phyloP scores from a whole-genome alignment of 2,888 invertebrate species.

The Diachrysia chrysitis region DNA sequence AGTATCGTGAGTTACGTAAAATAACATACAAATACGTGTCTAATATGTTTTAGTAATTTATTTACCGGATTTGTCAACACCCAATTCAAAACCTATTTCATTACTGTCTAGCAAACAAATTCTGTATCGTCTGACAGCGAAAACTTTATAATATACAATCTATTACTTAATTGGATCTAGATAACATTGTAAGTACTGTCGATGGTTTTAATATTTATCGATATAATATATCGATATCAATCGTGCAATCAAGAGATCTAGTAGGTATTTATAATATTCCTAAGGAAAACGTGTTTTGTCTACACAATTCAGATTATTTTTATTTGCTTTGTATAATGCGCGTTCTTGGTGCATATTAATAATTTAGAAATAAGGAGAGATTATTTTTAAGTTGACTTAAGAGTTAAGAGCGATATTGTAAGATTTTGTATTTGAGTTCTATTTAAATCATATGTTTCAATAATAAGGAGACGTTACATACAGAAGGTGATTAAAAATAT shows the following conservation, averaged over 20 bases:
- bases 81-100: no score
- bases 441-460: conserved; percentile 41
- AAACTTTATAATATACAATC: no score
- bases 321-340: conserved; percentile 54
- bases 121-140: no score
- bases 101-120: no score
- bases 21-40: no score
- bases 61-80: no score
- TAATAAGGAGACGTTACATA: conserved; percentile 36
- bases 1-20: no score
- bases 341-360: conserved; percentile 51
- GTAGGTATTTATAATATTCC: conserved; percentile 20
- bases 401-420: conserved; percentile 36
- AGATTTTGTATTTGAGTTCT: conserved; percentile 56
- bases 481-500: conserved; percentile 49
- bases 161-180: neutral
- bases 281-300: conserved; percentile 40
- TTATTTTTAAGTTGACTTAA: conserved; percentile 48
- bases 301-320: conserved; percentile 26
- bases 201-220: conserved; percentile 12
- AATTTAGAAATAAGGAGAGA: conserved; percentile 40
- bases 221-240: no score
- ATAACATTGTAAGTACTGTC: neutral
- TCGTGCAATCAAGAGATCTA: conserved; percentile 38
- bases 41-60: no score